Percentiles rank a stretch among this genome's conserved stretches.
phyloP scores from a whole-genome alignment of 2,797 vertebrate species.

The Enteromius treurensis region DNA sequence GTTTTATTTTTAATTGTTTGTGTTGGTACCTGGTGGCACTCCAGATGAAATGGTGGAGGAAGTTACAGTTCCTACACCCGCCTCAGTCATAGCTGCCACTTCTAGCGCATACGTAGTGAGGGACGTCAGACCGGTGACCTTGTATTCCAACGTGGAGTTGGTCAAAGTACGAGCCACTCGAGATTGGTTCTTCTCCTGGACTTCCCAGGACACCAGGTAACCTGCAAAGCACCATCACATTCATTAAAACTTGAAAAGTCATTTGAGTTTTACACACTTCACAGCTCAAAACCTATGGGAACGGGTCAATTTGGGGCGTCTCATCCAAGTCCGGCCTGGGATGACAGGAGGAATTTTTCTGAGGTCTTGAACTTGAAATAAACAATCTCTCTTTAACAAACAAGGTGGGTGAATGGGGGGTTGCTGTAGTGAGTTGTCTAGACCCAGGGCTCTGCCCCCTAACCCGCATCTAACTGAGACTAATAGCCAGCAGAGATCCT shows the following conservation, averaged over 20 bases:
- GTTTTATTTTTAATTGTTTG: not conserved
- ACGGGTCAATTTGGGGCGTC: conserved; percentile 19
- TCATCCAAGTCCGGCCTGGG: conserved; percentile 26
- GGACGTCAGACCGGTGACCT: conserved; percentile 87
- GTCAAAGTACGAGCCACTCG: conserved; percentile 77
- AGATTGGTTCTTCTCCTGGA: conserved; percentile 79
- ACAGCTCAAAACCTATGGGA: conserved; percentile 10
- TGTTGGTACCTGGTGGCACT: conserved; percentile 88
- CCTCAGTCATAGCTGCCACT: conserved; percentile 85
- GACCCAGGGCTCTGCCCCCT: conserved; percentile 53
- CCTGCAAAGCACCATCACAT: conserved; percentile 72
- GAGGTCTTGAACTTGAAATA: conserved; percentile 47
- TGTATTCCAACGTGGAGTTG: conserved; percentile 87
- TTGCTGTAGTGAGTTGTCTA: conserved; percentile 56
- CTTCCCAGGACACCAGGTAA: conserved; percentile 91
- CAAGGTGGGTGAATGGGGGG: conserved; percentile 41
- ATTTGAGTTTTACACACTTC: conserved; percentile 7
- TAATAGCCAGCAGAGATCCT: conserved; percentile 75
- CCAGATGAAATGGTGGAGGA: conserved; percentile 93
- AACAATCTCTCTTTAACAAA: conserved; percentile 53
- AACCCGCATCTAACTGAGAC: conserved; percentile 74
- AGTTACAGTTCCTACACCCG: conserved; percentile 80
- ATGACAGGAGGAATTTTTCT: conserved; percentile 40
- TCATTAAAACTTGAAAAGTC: conserved; percentile 1
- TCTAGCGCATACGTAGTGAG: conserved; percentile 91